These are phyloP conservation scores for Ladona fulva DNA, from an alignment of 1,140 invertebrate species.

Conservation along the genomic window DNA sequence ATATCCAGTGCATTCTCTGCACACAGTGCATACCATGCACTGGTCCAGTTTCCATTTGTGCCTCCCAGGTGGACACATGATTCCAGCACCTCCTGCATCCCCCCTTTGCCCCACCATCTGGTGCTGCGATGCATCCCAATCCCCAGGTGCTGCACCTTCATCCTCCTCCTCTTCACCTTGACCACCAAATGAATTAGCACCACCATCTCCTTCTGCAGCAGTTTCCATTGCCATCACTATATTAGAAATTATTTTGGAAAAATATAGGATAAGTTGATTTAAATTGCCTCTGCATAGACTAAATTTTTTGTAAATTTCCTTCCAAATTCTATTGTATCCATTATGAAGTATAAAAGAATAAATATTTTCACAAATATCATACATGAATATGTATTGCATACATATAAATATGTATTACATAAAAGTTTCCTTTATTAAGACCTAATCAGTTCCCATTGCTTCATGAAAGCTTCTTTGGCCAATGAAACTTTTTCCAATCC, in stretches of 20 bases:
- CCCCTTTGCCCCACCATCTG: slow-evolving; percentile 21
- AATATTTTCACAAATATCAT: no score
- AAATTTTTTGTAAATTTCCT: no score
- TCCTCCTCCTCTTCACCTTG: slow-evolving; percentile 49
- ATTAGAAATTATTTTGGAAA: slow-evolving; percentile 14
- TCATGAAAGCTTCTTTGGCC: no score
- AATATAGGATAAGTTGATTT: no score
- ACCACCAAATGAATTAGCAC: slow-evolving; percentile 19
- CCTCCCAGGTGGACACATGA: slow-evolving; percentile 55
- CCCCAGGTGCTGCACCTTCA: slow-evolving; percentile 40
- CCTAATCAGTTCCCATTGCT: no score
- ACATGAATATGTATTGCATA: no score
- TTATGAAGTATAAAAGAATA: no score
- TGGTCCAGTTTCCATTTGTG: slow-evolving; percentile 74
- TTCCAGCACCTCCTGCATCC: slow-evolving; percentile 32
- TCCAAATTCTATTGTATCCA: no score
- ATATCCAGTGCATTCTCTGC: slow-evolving; percentile 90
- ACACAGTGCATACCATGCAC: slow-evolving; percentile 84
- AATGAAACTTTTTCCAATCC: no score
- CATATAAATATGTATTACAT: no score
- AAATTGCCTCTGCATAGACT: no score
- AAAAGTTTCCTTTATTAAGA: no score
- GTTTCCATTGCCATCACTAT: slow-evolving; percentile 54
- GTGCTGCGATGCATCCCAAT: slow-evolving; percentile 34
- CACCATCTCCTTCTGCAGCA: slow-evolving; percentile 48